Evolutionary conservation across 2,797 vertebrate species (phyloP).

Genomic region (Scolopax bukidnonensis): DNA sequence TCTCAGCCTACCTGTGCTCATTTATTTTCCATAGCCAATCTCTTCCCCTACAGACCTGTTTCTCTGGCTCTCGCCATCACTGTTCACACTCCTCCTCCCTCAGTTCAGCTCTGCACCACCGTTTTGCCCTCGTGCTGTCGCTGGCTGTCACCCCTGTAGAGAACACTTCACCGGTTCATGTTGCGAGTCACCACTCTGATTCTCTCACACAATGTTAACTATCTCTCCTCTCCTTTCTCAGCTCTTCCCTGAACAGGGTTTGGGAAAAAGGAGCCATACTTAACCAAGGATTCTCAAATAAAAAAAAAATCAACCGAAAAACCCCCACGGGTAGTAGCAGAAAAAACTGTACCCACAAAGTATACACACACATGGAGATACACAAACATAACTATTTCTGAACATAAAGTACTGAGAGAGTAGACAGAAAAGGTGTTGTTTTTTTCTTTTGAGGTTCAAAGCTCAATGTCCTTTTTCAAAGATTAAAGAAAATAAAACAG

Average conservation of each 20-base stretch:
- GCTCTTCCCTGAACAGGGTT: not conserved
- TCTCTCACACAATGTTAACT: fast-evolving
- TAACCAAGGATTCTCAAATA: not conserved
- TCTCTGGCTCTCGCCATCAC: fast-evolving
- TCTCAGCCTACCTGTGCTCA: not conserved
- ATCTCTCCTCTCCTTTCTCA: not conserved
- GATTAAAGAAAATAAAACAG: not conserved
- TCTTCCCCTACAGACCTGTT: not conserved
- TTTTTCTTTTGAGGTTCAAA: not conserved
- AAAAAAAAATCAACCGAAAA: not conserved
- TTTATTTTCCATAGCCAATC: not conserved
- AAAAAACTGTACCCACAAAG: not conserved
- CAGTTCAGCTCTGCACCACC: fast-evolving
- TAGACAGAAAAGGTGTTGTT: not conserved
- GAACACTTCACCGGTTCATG: not conserved
- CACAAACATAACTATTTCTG: fast-evolving
- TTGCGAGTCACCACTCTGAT: fast-evolving
- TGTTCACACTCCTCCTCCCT: not conserved
- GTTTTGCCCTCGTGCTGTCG: fast-evolving
- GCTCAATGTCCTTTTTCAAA: not conserved
- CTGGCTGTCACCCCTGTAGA: not conserved
- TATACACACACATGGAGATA: not conserved
- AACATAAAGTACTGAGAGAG: fast-evolving
- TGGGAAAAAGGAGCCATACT: not conserved
- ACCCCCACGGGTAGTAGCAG: not conserved